A percentile compares a stretch with the other conserved stretches of the same genome.
Evolutionary conservation across 2,797 vertebrate species (phyloP).

Genomic region (Erethizon dorsatum): DNA sequence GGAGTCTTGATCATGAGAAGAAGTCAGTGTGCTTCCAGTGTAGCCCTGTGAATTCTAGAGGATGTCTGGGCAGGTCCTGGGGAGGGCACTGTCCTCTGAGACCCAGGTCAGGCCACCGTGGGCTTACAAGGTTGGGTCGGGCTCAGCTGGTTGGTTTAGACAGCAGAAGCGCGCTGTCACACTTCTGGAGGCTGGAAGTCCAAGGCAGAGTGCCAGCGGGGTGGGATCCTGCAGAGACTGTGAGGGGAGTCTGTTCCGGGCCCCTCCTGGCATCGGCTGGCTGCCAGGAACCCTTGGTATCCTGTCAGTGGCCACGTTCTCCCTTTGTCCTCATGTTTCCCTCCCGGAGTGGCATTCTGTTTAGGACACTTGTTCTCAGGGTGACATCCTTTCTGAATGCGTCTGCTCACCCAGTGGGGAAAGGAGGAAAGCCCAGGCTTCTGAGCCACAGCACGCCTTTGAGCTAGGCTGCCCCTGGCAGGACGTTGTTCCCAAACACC

Average conservation of each 20-base stretch:
- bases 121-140: fast-evolving
- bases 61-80: background rate
- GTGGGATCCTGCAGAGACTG: background rate
- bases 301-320: background rate
- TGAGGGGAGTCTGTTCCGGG: too few species aligned
- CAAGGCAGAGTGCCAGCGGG: fast-evolving
- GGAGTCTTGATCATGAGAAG: background rate
- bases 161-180: background rate
- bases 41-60: fast-evolving
- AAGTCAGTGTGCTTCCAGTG: too few species aligned
- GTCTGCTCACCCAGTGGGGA: too few species aligned
- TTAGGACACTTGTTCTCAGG: fast-evolving
- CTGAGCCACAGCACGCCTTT: too few species aligned
- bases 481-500: background rate
- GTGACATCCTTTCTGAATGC: fast-evolving
- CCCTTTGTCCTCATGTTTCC: fast-evolving
- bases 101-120: background rate
- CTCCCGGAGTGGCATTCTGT: fast-evolving
- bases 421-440: background rate
- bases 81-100: fast-evolving
- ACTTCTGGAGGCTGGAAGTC: fast-evolving
- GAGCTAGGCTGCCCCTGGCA: background rate
- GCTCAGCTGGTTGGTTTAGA: background rate
- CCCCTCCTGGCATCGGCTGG: too few species aligned
- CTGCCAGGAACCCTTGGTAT: fast-evolving